These are phyloP conservation scores for Metopia argyrocephala DNA, from an alignment of 2,888 invertebrate genomes.

Conservation along the genomic window DNA sequence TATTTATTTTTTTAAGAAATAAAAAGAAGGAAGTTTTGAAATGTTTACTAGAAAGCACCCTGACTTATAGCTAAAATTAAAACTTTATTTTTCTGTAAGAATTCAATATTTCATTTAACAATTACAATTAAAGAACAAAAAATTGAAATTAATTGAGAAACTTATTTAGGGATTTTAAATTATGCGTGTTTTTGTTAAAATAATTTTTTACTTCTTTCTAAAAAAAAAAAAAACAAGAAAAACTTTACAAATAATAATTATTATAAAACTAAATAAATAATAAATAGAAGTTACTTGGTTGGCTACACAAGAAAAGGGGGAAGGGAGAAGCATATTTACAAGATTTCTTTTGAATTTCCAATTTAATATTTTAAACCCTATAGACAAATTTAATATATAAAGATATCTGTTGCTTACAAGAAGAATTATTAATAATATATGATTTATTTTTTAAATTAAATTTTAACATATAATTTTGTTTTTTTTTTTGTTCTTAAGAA, in stretches of 20 bases:
- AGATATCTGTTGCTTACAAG: background rate
- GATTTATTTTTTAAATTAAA: slow-evolving; percentile 13
- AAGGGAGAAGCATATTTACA: slow-evolving; percentile 52
- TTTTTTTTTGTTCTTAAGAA: slow-evolving; percentile 28
- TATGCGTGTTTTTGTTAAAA: slow-evolving; percentile 55
- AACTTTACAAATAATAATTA: background rate
- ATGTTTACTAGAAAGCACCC: slow-evolving; percentile 60
- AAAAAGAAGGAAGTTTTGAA: slow-evolving; percentile 56
- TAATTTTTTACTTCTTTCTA: slow-evolving; percentile 16
- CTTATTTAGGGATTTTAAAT: slow-evolving; percentile 19
- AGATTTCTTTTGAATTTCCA: background rate
- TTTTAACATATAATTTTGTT: background rate
- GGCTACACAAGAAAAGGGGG: background rate
- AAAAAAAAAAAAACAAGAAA: slow-evolving; percentile 35
- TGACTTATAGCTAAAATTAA: slow-evolving; percentile 57
- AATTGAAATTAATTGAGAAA: background rate
- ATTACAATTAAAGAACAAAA: background rate
- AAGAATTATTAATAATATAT: slow-evolving; percentile 3
- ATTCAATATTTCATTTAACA: background rate
- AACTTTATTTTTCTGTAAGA: slow-evolving; percentile 3
- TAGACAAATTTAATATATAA: slow-evolving; percentile 33
- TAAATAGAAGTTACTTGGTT: slow-evolving; percentile 25
- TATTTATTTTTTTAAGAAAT: slow-evolving; percentile 14
- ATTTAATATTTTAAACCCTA: slow-evolving; percentile 16
- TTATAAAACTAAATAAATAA: slow-evolving; percentile 12